Evolutionary conservation across 1,140 invertebrate species (phyloP).

Genomic region (Lethrus apterus): DNA sequence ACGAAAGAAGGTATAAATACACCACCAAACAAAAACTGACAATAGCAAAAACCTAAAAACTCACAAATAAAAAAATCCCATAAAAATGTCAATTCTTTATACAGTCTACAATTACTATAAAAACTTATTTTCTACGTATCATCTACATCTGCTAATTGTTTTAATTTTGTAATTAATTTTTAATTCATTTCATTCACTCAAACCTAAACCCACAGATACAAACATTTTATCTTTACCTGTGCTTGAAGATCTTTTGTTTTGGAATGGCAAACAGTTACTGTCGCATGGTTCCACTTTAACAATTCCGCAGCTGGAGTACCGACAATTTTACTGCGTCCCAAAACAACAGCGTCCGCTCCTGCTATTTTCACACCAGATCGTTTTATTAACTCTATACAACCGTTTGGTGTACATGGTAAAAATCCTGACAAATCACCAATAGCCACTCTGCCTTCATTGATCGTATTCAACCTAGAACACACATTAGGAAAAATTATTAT

Average conservation of each 20-base stretch:
- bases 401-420: conserved; percentile 88
- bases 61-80: too few species aligned
- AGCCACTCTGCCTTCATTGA: conserved; percentile 83
- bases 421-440: conserved; percentile 81
- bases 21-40: too few species aligned
- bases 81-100: too few species aligned
- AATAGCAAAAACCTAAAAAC: too few species aligned
- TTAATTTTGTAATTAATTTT: too few species aligned
- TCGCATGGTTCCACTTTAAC: conserved; percentile 94
- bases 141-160: too few species aligned
- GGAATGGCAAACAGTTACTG: conserved; percentile 95
- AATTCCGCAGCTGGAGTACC: conserved; percentile 92
- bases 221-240: conserved; percentile 52
- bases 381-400: conserved; percentile 88
- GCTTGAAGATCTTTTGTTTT: conserved; percentile 77
- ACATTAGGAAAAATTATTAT: conserved; percentile 5
- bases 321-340: conserved; percentile 96
- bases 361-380: conserved; percentile 69
- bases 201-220: conserved; percentile 4
- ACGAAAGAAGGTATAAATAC: too few species aligned
- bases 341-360: conserved; percentile 84
- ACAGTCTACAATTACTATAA: too few species aligned
- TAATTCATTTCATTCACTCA: too few species aligned
- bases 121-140: too few species aligned
- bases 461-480: conserved; percentile 66